phyloP scores from a whole-genome alignment of 2,797 vertebrate species.

The Hozukius guyotensis region DNA sequence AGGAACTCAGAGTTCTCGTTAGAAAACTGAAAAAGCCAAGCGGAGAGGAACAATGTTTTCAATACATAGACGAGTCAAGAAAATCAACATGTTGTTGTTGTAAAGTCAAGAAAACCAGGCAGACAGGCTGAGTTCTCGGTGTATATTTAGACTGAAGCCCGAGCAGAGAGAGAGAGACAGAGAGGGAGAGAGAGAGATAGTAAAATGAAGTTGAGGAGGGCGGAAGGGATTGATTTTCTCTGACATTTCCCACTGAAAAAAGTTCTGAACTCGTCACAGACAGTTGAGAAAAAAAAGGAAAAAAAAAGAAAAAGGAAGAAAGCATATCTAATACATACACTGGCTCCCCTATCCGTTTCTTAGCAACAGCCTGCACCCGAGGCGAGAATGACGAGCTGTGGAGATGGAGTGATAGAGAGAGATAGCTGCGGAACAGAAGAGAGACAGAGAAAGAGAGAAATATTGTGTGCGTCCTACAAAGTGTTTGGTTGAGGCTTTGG shows the following conservation, averaged over 20 bases:
- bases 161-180: neutral
- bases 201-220: conserved; percentile 63
- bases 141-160: conserved; percentile 65
- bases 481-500: conserved; percentile 50
- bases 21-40: neutral
- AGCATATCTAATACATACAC: conserved; percentile 73
- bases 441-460: conserved; percentile 22
- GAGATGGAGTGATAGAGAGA: conserved; percentile 57
- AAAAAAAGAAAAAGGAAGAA: conserved; percentile 47
- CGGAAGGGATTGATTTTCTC: conserved; percentile 70
- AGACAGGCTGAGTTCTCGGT: conserved; percentile 19
- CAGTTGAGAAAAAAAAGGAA: neutral
- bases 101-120: conserved; percentile 16
- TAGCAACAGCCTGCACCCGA: conserved; percentile 82
- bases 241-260: conserved; percentile 69
- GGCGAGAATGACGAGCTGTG: conserved; percentile 56
- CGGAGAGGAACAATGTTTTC: neutral
- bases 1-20: neutral
- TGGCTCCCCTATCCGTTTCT: conserved; percentile 73
- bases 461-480: conserved; percentile 24
- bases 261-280: conserved; percentile 62
- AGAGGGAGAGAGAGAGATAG: conserved; percentile 19
- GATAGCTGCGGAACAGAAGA: conserved; percentile 37
- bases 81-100: conserved; percentile 33
- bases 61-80: conserved; percentile 9